phyloP scores from a whole-genome alignment of 37 sponge, comb jelly and placozoan species.

The Axinella damicornis region DNA sequence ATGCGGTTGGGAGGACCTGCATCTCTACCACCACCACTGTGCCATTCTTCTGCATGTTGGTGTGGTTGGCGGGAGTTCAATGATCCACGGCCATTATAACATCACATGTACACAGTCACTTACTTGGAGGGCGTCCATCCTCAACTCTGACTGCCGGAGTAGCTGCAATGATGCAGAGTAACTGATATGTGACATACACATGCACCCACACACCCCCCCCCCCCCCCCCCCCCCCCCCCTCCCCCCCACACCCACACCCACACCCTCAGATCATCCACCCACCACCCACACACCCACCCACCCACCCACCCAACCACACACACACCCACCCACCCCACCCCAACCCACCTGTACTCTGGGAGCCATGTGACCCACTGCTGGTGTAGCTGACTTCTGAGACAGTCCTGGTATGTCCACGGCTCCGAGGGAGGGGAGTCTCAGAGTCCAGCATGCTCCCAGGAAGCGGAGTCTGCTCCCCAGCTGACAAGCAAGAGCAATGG shows the following conservation, averaged over 20 bases:
- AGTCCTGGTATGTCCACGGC: slow-evolving; percentile 23
- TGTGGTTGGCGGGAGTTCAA: background rate
- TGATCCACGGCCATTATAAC: no score
- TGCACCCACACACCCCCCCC: no score
- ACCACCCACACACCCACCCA: background rate
- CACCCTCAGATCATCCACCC: background rate
- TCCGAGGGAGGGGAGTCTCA: background rate
- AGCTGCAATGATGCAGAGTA: no score
- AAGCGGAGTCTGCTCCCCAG: slow-evolving; percentile 33
- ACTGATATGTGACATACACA: slow-evolving; percentile 11
- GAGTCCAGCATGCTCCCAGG: background rate
- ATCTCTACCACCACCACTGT: background rate
- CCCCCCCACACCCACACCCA: background rate
- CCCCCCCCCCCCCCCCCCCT: background rate
- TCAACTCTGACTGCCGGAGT: no score
- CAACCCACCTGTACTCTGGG: slow-evolving; percentile 16
- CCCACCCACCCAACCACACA: no score
- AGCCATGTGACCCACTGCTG: slow-evolving; percentile 24
- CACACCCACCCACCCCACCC: no score
- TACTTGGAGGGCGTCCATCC: no score
- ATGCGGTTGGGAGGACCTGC: slow-evolving; percentile 66
- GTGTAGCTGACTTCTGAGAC: slow-evolving; percentile 57
- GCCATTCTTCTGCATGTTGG: background rate
- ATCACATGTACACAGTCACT: no score
- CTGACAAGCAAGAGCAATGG: no score